phyloP scores from a whole-genome alignment of 1,140 invertebrate species.

The Eueides isabella region DNA sequence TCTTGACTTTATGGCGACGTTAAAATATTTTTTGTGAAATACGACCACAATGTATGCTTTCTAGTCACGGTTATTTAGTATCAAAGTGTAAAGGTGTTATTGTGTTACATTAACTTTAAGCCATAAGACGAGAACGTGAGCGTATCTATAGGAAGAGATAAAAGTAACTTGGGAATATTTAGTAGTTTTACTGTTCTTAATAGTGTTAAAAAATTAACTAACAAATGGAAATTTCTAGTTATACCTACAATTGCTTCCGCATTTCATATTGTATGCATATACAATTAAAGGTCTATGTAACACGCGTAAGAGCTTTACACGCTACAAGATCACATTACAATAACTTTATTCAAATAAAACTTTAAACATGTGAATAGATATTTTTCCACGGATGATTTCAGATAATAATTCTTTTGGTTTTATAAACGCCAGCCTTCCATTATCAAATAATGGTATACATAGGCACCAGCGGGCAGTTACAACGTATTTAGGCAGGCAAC shows the following conservation, averaged over 20 bases:
- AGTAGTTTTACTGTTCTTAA: too few relatives aligned
- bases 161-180: not conserved
- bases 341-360: not conserved
- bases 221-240: too few relatives aligned
- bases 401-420: not conserved
- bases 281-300: too few relatives aligned
- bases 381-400: not conserved
- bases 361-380: not conserved
- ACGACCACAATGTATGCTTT: not conserved
- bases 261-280: too few relatives aligned
- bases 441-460: conserved; percentile 38
- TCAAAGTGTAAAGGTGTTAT: not conserved
- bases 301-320: too few relatives aligned
- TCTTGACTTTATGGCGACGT: not conserved
- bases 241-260: too few relatives aligned
- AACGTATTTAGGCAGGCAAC: conserved; percentile 39
- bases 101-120: not conserved
- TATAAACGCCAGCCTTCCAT: conserved; percentile 12
- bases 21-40: not conserved
- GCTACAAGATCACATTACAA: not conserved
- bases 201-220: too few relatives aligned
- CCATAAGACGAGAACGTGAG: not conserved
- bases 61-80: conserved; percentile 1
- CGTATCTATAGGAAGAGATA: not conserved
- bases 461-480: conserved; percentile 36